Percentiles rank a stretch among this genome's conserved stretches.
Evolutionary conservation across 2,797 vertebrate genomes (phyloP).

Genomic region (Atherinosoma microstoma): DNA sequence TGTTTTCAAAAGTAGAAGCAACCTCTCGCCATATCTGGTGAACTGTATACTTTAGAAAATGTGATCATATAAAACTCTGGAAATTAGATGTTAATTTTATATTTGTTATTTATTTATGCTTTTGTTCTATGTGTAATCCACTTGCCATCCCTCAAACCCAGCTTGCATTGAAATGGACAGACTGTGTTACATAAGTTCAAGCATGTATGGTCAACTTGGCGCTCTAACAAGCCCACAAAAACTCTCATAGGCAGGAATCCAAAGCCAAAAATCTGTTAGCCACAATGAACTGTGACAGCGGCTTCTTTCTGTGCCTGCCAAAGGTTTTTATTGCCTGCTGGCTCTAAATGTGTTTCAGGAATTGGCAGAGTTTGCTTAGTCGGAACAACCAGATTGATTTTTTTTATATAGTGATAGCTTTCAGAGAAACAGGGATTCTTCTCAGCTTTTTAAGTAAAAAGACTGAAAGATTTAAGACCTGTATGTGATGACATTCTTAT

Average conservation of each 20-base stretch:
- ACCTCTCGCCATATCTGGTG: background rate
- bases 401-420: background rate
- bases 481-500: constrained; percentile 82
- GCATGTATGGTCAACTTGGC: constrained; percentile 34
- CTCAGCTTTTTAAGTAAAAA: background rate
- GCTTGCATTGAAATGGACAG: constrained; percentile 13
- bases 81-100: background rate
- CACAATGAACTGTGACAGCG: constrained; percentile 42
- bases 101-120: constrained; percentile 20
- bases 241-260: constrained; percentile 32
- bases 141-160: constrained; percentile 12
- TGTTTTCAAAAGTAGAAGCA: background rate
- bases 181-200: constrained; percentile 48
- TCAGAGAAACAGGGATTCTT: constrained; percentile 12
- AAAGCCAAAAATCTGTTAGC: constrained; percentile 34
- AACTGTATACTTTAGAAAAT: background rate
- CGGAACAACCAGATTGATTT: constrained; percentile 4
- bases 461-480: constrained; percentile 59
- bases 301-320: constrained; percentile 28
- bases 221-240: constrained; percentile 31
- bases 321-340: constrained; percentile 27
- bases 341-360: constrained; percentile 28
- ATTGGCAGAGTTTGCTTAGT: constrained; percentile 16
- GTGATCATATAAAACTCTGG: background rate
- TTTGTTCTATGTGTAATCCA: constrained; percentile 25